Evolutionary conservation across 2,797 vertebrate genomes (phyloP).

Genomic region (Microhierax caerulescens): DNA sequence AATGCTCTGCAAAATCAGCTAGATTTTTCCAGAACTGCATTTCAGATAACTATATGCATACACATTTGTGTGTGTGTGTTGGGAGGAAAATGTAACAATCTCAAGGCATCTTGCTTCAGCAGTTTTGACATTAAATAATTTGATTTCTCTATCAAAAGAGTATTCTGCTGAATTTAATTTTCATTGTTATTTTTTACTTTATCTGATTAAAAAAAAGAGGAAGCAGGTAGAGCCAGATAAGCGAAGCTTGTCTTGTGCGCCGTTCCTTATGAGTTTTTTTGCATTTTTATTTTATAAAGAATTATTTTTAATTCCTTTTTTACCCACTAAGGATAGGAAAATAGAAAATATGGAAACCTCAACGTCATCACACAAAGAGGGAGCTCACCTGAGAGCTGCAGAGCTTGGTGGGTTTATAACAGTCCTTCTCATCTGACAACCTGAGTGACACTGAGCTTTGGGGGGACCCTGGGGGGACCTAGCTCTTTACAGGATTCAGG

Average conservation of each 20-base stretch:
- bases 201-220: background rate
- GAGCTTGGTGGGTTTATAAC: background rate
- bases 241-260: background rate
- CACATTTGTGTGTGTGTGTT: background rate
- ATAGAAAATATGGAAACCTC: background rate
- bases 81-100: background rate
- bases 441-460: background rate
- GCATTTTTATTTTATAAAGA: background rate
- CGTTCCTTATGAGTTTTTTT: background rate
- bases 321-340: background rate
- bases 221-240: background rate
- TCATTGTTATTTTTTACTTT: background rate
- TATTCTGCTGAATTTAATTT: background rate
- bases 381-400: background rate
- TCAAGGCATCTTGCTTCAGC: background rate
- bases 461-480: background rate
- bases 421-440: background rate
- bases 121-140: background rate
- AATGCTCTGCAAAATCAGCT: background rate
- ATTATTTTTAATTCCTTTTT: background rate
- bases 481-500: background rate
- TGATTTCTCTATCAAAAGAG: background rate
- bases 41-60: background rate
- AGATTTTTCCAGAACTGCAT: background rate
- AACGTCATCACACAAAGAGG: background rate